Conservation (phyloP, 2,888 invertebrate species). For the Scelioninae gen. 1 region DNA sequence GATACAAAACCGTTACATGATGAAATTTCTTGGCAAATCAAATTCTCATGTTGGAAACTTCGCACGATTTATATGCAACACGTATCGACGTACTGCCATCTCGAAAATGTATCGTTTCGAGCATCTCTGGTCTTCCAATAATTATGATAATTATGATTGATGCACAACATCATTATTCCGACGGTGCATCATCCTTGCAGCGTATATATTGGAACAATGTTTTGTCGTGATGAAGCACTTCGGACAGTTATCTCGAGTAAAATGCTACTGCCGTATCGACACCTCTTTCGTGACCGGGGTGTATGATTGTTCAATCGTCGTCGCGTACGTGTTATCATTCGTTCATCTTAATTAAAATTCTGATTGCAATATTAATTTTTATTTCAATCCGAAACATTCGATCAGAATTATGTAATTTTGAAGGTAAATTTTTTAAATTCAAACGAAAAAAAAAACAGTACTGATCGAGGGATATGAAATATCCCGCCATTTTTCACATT, state of each 20-base stretch:
- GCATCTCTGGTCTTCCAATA: conserved; percentile 34
- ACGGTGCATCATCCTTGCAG: conserved; percentile 10
- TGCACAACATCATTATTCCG: conserved; percentile 49
- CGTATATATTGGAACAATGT: conserved; percentile 35
- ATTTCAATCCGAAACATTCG: background rate
- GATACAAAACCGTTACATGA: no score
- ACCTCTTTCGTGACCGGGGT: conserved; percentile 36
- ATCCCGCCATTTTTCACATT: background rate
- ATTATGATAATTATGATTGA: conserved; percentile 56
- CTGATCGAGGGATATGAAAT: background rate
- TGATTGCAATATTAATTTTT: conserved; percentile 30
- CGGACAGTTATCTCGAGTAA: conserved; percentile 35
- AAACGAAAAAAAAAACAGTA: no score
- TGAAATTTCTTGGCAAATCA: no score
- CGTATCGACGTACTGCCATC: conserved; percentile 42
- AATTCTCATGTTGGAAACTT: background rate
- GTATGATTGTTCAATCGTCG: conserved; percentile 50
- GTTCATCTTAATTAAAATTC: conserved; percentile 55
- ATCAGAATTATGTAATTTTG: background rate
- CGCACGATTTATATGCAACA: conserved; percentile 45
- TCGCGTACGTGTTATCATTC: conserved; percentile 25
- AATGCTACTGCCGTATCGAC: conserved; percentile 24
- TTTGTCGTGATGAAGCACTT: conserved; percentile 32
- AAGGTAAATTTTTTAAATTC: background rate
- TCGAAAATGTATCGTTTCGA: conserved; percentile 32